These are phyloP conservation scores for Ornithorhynchus anatinus DNA, from an alignment of 2,113 vertebrate species.

Conservation along the genomic window DNA sequence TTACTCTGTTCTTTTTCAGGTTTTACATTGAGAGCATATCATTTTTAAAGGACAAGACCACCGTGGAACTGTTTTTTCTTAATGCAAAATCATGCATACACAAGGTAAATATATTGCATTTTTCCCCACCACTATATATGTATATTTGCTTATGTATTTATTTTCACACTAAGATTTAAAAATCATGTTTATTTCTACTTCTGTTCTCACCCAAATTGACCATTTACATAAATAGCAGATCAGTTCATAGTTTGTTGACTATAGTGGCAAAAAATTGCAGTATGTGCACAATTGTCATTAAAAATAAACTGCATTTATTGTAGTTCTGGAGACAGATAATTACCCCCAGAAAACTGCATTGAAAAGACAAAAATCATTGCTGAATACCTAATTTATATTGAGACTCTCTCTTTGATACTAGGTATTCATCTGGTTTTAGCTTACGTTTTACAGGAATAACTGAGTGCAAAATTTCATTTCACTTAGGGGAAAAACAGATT, in stretches of 20 bases:
- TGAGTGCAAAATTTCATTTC: background rate
- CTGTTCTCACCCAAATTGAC: background rate
- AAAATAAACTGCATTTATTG: background rate
- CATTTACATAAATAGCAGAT: background rate
- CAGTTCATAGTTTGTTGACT: background rate
- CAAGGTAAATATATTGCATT: slow-evolving; percentile 78
- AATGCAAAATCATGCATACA: slow-evolving; percentile 94
- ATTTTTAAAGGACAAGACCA: slow-evolving; percentile 91
- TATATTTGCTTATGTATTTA: background rate
- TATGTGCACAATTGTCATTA: background rate
- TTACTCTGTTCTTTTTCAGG: slow-evolving; percentile 66
- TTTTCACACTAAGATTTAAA: background rate
- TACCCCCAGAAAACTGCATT: background rate
- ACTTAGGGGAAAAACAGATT: background rate
- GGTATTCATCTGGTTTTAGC: background rate
- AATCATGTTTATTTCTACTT: background rate
- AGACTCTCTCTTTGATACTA: background rate
- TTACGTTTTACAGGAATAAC: background rate
- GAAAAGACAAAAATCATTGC: background rate
- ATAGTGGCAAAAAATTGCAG: too few species aligned
- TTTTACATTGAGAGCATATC: slow-evolving; percentile 98
- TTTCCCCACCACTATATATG: accelerated
- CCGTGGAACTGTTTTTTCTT: slow-evolving; percentile 94
- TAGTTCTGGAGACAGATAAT: background rate
- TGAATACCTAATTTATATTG: background rate